These are phyloP conservation scores for Drosophila nr. fundita DNA, from an alignment of 2,888 invertebrate genomes.

Conservation along the genomic window DNA sequence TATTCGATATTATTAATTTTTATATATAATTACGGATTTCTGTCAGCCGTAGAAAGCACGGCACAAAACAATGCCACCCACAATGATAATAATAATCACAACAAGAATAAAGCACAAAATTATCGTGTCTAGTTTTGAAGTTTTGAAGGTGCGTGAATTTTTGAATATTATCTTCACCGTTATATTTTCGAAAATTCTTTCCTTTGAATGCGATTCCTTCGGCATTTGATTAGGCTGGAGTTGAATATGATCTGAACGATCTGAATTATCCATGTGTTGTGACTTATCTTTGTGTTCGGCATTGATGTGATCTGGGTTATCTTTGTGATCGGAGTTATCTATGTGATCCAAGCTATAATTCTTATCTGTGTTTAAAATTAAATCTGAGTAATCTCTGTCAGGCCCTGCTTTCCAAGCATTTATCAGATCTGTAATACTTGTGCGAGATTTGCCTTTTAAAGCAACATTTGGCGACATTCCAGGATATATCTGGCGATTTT, in stretches of 20 bases:
- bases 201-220: background rate
- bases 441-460: background rate
- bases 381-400: background rate
- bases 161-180: background rate
- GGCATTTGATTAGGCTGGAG: background rate
- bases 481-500: background rate
- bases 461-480: background rate
- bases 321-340: background rate
- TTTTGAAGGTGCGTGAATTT: background rate
- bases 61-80: background rate
- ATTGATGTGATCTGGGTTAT: background rate
- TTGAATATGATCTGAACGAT: background rate
- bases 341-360: background rate
- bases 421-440: background rate
- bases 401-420: background rate
- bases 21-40: too few relatives aligned
- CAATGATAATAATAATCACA: background rate
- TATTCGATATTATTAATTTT: background rate
- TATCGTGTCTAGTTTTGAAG: background rate
- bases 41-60: background rate
- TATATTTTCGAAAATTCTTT: background rate
- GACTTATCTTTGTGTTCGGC: too few relatives aligned
- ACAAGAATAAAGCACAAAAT: background rate
- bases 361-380: background rate
- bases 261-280: background rate